These are phyloP conservation scores for Osmerus eperlanus DNA, from an alignment of 2,113 vertebrate genomes.

Conservation along the genomic window DNA sequence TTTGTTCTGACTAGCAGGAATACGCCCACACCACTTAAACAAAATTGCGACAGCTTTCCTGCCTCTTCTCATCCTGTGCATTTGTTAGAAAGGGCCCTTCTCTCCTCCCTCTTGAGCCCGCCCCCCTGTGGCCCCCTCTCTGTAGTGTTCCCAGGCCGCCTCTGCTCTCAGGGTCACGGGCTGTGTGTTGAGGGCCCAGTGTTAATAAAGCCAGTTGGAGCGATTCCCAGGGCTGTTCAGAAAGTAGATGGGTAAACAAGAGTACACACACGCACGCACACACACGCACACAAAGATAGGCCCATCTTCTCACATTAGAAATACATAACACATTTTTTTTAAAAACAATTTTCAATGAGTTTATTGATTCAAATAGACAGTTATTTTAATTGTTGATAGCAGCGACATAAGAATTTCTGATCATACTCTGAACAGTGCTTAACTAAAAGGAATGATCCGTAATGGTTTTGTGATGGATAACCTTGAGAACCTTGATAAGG, in stretches of 20 bases:
- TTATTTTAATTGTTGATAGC: conserved; percentile 4
- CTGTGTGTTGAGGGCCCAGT: conserved; percentile 1
- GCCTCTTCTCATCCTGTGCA: too few species aligned
- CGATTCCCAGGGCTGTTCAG: conserved; percentile 49
- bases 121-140: too few species aligned
- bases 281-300: conserved; percentile 14
- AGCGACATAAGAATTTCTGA: conserved; percentile 4
- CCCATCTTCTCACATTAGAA: background rate
- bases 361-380: conserved; percentile 5
- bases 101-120: too few species aligned
- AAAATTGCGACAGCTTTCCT: too few species aligned
- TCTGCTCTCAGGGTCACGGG: conserved; percentile 11
- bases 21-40: too few species aligned
- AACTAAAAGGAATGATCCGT: conserved; percentile 2
- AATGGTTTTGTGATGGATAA: background rate
- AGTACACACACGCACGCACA: conserved; percentile 1
- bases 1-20: too few species aligned
- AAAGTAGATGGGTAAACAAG: conserved; percentile 33
- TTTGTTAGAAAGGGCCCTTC: too few species aligned
- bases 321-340: conserved; percentile 1
- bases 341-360: conserved; percentile 12
- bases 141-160: background rate
- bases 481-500: background rate
- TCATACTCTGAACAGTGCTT: background rate
- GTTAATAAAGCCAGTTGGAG: conserved; percentile 16